A percentile compares a stretch with the other conserved stretches of the same genome.
Conservation (phyloP, 2,113 vertebrate species). For the Sterrhoptilus dennistouni region DNA sequence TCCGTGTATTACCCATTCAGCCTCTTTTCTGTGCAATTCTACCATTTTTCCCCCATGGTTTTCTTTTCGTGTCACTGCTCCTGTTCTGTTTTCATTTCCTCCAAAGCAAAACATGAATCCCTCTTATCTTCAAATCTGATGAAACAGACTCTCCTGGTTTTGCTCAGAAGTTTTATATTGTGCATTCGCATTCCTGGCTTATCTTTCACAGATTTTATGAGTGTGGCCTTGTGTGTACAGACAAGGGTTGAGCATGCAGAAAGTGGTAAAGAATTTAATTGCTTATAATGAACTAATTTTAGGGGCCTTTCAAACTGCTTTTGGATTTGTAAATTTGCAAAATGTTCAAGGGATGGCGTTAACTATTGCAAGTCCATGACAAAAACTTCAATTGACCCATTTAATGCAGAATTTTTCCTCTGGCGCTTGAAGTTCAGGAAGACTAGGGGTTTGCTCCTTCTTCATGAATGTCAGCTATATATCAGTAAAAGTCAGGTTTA, state of each 20-base stretch:
- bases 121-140: slow-evolving; percentile 51
- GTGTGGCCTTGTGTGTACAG: background rate
- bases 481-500: background rate
- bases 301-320: background rate
- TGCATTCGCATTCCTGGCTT: background rate
- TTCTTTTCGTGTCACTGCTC: slow-evolving; percentile 6
- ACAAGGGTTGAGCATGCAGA: background rate
- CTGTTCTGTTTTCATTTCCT: slow-evolving; percentile 53
- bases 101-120: slow-evolving; percentile 13
- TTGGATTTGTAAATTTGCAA: background rate
- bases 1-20: background rate
- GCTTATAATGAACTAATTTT: background rate
- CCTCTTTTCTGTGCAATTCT: background rate
- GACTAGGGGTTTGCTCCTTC: background rate
- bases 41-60: background rate
- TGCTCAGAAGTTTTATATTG: slow-evolving; percentile 14
- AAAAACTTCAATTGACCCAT: background rate
- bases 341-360: background rate
- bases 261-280: background rate
- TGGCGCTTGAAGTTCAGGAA: background rate
- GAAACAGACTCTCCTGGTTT: background rate
- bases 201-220: slow-evolving; percentile 32
- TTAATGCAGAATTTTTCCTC: background rate
- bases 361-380: background rate
- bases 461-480: background rate